These are phyloP conservation scores for Schizopygopsis pylzovi DNA, from an alignment of 2,797 vertebrate species.

Conservation along the genomic window DNA sequence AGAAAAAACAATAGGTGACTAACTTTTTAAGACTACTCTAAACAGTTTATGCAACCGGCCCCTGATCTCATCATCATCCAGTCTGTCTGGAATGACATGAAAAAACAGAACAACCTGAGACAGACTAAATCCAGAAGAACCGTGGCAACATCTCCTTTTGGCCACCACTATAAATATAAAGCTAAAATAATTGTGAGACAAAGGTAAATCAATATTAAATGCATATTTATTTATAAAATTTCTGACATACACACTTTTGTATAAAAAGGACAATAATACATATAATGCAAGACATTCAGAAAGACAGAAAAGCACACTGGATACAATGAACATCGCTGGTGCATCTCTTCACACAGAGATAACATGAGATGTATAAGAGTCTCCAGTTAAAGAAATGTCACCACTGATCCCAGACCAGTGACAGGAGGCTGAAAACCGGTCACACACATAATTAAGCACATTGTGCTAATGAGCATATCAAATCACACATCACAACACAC, in stretches of 20 bases:
- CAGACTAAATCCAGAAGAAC: too few species aligned
- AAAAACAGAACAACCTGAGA: too few species aligned
- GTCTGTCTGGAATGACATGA: too few species aligned
- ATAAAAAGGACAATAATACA: slow-evolving; percentile 37
- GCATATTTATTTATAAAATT: slow-evolving; percentile 50
- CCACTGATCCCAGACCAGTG: slow-evolving; percentile 39
- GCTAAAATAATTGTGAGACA: not conserved
- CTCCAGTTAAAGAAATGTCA: slow-evolving; percentile 29
- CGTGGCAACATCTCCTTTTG: too few species aligned
- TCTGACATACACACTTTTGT: slow-evolving; percentile 34
- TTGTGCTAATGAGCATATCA: slow-evolving; percentile 51
- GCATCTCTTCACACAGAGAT: slow-evolving; percentile 28
- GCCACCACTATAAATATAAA: too few species aligned
- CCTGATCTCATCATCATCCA: too few species aligned
- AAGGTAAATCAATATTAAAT: slow-evolving; percentile 9
- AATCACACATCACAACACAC: slow-evolving; percentile 69
- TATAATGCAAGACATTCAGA: slow-evolving; percentile 30
- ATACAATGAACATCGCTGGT: slow-evolving; percentile 21
- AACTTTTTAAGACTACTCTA: too few species aligned
- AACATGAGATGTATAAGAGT: slow-evolving; percentile 17
- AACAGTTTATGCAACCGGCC: too few species aligned
- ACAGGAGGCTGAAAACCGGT: slow-evolving; percentile 51
- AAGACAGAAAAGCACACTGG: slow-evolving; percentile 9
- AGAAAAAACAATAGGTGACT: too few species aligned
- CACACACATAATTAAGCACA: slow-evolving; percentile 50